Evolutionary conservation across 2,888 invertebrate species (phyloP).

Genomic region (Coenonympha arcania): DNA sequence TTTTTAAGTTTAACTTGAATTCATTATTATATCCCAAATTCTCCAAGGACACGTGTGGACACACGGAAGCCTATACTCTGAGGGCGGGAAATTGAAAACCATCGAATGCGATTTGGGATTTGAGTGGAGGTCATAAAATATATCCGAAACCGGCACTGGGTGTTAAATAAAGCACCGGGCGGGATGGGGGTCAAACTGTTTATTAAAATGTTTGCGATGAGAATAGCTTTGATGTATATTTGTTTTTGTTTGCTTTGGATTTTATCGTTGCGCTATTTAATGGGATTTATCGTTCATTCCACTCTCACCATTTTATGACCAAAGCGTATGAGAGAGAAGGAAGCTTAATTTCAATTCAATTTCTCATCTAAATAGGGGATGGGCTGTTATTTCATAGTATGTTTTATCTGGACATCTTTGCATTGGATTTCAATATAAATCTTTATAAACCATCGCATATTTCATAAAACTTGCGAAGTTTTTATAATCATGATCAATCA

Average conservation of each 20-base stretch:
- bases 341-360: too few relatives aligned
- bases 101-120: slow-evolving; percentile 49
- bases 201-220: slow-evolving; percentile 19
- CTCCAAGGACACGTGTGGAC: background rate
- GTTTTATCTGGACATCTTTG: too few relatives aligned
- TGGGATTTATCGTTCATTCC: background rate
- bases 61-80: slow-evolving; percentile 11
- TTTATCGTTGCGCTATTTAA: background rate
- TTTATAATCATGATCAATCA: too few relatives aligned
- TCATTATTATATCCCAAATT: background rate
- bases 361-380: too few relatives aligned
- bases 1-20: too few relatives aligned
- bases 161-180: slow-evolving; percentile 41
- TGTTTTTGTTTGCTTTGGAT: slow-evolving; percentile 10
- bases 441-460: too few relatives aligned
- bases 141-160: slow-evolving; percentile 40
- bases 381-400: too few relatives aligned
- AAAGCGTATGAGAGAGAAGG: background rate
- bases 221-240: slow-evolving; percentile 1
- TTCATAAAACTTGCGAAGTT: too few relatives aligned
- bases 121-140: slow-evolving; percentile 46
- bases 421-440: too few relatives aligned
- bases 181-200: slow-evolving; percentile 21
- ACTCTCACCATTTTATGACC: background rate
- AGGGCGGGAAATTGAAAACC: slow-evolving; percentile 57